Evolutionary conservation across 2,113 vertebrate species (phyloP), one percentile per base, ranked within the genome.

Genomic region (Morone chrysops): DNA sequence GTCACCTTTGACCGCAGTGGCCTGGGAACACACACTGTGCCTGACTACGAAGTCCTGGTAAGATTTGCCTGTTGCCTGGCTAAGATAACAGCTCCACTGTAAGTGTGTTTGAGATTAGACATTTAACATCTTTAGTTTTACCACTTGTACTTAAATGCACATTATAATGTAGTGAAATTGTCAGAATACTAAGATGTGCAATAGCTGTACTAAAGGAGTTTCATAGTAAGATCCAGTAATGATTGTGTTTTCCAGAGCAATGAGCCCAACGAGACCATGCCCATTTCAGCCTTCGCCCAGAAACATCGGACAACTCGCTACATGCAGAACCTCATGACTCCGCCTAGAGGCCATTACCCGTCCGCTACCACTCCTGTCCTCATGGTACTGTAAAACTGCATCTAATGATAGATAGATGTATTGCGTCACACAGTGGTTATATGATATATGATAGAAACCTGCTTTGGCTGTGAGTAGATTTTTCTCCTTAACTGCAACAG

Each of bases 1-100:
- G 97, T 99, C 45, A 99, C 98, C 47, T 99, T 99, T 88, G 98
- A 99, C 93, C 96, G 98, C 87, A 95, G 93, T 78, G 98, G 98
- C 20, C 96, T 99, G 66, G 98, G 98, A 92, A 99, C 98, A 66
- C 98, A 99, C 86, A 99, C 98, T 5, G 96, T 99, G 92, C 98
- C 98, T 85, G 98, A 99, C 94, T 99, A 98, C 60, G 98, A 99
- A 97, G 98, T 99, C 83, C 96, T 99, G 76, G 98, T 99, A 94
- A 96, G 96, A 56, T 93, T 85, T n/a, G 71, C 20, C 5, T 16
- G 4, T 63, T 56, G 4, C 13, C 4, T 54, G n/a, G 31, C 4
- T 31, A 51, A 43, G 10, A 66, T 41, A 41, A 67, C 9, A 6
- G 10, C 53, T 45, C 20, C 3, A 25, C 16, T 59, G 8, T 41